Evolutionary conservation across 2,113 vertebrate genomes (phyloP).

Genomic region (Neofelis nebulosa): DNA sequence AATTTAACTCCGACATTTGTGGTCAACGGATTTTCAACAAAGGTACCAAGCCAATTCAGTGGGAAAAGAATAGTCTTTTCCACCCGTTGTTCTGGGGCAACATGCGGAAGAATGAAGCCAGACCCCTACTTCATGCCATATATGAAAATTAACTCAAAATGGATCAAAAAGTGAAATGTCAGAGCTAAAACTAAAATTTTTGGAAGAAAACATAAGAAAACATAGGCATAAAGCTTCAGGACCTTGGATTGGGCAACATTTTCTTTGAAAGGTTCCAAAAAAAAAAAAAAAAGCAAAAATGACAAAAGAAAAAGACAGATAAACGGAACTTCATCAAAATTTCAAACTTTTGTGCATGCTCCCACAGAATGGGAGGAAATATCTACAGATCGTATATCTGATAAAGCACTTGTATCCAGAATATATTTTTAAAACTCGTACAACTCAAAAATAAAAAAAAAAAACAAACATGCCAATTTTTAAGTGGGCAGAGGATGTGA

Average conservation of each 20-base stretch:
- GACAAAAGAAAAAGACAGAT: background rate
- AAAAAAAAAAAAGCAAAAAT: background rate
- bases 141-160: background rate
- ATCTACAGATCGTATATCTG: background rate
- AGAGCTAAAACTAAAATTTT: background rate
- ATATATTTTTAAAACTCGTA: background rate
- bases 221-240: background rate
- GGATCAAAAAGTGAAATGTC: background rate
- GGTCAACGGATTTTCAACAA: background rate
- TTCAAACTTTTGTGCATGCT: background rate
- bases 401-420: background rate
- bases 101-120: background rate
- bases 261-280: background rate
- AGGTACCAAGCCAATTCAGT: background rate
- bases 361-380: background rate
- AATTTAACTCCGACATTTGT: background rate
- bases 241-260: background rate
- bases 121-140: background rate
- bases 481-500: background rate
- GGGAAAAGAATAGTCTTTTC: background rate
- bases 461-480: background rate
- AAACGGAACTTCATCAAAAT: background rate
- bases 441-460: background rate
- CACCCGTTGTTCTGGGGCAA: background rate
- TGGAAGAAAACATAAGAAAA: background rate